Base-by-base conservation (phyloP, 2,113 vertebrate species). In the Leptocoma aspasia region DNA sequence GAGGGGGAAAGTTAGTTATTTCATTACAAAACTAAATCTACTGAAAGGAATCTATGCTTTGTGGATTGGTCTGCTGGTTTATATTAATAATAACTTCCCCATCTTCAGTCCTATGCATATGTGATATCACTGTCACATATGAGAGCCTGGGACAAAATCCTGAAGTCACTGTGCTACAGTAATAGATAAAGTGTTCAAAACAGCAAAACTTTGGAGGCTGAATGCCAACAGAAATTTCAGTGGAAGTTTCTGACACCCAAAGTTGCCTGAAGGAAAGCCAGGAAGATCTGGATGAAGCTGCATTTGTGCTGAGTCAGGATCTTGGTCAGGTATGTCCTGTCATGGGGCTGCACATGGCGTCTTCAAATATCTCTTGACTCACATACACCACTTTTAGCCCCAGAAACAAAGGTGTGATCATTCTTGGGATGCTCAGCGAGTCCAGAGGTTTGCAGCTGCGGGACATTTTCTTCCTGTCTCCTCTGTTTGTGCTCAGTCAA, bases 141-240 rank as follows among this genome's bases (percentile, higher is more conserved):
- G 9, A 0, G 1, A 64, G 1, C 5, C 9, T 85, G 23, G 30
- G 3, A 7, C 24, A 85, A 54, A 45, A 15, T 6, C 13, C 65
- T 1, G 2, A 59, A 12, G 16, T 39, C 23, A 37, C 12, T 24
- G 47, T 49, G 10, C 5, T 24, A 4, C 0, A 1, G 7, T 17
- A 57, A 24, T n/a, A 60, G 11, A 23, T 5, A 39, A 59, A 39
- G 5, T n/a, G 8, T 42, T 90, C 18, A 59, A 57, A 86, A 18
- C 2, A 70, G 4, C 13, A 30, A 57, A 10, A 33, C 47, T 64
- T 33, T 59, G 20, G 37, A 63, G 8, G n/a, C 2, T 42, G 18
- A 60, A 35, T 33, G 4, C 1, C 9, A 11, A 13, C 5, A 6
- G n/a, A 59, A 84, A 68, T 27, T 41, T 77, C 12, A 44, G 2